These are phyloP conservation scores for Acanthochromis polyacanthus DNA, from an alignment of 2,113 vertebrate genomes.

Conservation along the genomic window DNA sequence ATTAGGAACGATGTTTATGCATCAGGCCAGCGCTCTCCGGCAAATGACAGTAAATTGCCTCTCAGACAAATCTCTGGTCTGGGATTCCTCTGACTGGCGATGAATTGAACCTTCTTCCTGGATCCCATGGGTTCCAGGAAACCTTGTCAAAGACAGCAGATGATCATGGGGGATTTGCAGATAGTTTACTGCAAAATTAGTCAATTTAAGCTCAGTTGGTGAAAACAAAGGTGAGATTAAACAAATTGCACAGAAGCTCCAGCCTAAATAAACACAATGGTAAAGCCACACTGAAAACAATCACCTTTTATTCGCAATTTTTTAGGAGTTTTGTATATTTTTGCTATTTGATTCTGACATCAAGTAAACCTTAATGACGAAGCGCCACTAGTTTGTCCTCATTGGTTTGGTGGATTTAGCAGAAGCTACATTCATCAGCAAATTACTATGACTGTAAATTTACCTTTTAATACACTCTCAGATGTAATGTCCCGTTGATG, in stretches of 20 bases:
- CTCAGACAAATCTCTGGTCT: slow-evolving; percentile 76
- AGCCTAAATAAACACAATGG: neutral
- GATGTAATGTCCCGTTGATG: slow-evolving; percentile 23
- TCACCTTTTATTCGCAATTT: neutral
- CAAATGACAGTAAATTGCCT: slow-evolving; percentile 80
- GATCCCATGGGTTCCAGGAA: slow-evolving; percentile 62
- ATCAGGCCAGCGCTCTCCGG: slow-evolving; percentile 74
- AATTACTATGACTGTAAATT: slow-evolving; percentile 37
- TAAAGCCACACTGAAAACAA: slow-evolving; percentile 3
- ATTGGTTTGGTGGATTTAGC: slow-evolving; percentile 7
- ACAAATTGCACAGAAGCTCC: neutral
- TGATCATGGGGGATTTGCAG: slow-evolving; percentile 14
- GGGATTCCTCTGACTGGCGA: slow-evolving; percentile 60
- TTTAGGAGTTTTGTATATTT: slow-evolving; percentile 18
- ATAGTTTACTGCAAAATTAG: slow-evolving; percentile 27
- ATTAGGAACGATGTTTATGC: slow-evolving; percentile 83
- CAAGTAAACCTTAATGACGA: slow-evolving; percentile 10
- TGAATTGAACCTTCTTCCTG: slow-evolving; percentile 56
- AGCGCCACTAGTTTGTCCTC: slow-evolving; percentile 7
- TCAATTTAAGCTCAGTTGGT: slow-evolving; percentile 34
- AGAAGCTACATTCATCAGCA: slow-evolving; percentile 23
- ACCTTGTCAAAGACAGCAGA: slow-evolving; percentile 46
- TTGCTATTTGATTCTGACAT: slow-evolving; percentile 8
- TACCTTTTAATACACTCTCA: slow-evolving; percentile 55
- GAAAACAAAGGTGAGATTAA: slow-evolving; percentile 16